A percentile compares a stretch with the other conserved stretches of the same genome.
Conservation (phyloP, 2,797 vertebrate genomes). For the Remorina albescens region DNA sequence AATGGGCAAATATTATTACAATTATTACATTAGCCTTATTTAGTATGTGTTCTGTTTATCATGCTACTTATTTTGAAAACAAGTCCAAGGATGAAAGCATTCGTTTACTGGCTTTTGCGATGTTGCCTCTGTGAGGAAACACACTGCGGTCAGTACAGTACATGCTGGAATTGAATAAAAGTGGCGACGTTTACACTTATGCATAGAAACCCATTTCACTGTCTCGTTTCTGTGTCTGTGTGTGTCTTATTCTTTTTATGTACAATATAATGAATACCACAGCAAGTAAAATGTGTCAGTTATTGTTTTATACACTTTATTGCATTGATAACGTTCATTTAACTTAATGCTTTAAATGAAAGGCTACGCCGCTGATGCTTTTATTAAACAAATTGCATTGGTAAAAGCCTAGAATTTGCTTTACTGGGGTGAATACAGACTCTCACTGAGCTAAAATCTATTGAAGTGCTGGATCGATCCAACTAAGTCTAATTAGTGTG, state of each 20-base stretch:
- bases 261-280: slow-evolving; percentile 72
- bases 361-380: slow-evolving; percentile 66
- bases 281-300: slow-evolving; percentile 69
- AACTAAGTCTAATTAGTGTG: slow-evolving; percentile 30
- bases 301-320: slow-evolving; percentile 75
- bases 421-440: slow-evolving; percentile 22
- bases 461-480: slow-evolving; percentile 42
- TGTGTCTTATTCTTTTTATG: slow-evolving; percentile 62
- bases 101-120: slow-evolving; percentile 42
- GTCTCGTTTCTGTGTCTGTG: too few species aligned
- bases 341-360: slow-evolving; percentile 64
- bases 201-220: slow-evolving; percentile 28
- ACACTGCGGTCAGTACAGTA: slow-evolving; percentile 39
- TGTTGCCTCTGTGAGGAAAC: slow-evolving; percentile 78
- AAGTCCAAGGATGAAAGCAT: slow-evolving; percentile 33
- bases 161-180: slow-evolving; percentile 39
- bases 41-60: slow-evolving; percentile 13
- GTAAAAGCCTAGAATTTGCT: slow-evolving; percentile 56
- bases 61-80: slow-evolving; percentile 14
- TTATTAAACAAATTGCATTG: slow-evolving; percentile 79
- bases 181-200: slow-evolving; percentile 36
- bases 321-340: slow-evolving; percentile 62
- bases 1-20: background rate
- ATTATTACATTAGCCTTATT: background rate
- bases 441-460: slow-evolving; percentile 9